Conservation (phyloP, 2,797 vertebrate species). For the Decapterus maruadsi region DNA sequence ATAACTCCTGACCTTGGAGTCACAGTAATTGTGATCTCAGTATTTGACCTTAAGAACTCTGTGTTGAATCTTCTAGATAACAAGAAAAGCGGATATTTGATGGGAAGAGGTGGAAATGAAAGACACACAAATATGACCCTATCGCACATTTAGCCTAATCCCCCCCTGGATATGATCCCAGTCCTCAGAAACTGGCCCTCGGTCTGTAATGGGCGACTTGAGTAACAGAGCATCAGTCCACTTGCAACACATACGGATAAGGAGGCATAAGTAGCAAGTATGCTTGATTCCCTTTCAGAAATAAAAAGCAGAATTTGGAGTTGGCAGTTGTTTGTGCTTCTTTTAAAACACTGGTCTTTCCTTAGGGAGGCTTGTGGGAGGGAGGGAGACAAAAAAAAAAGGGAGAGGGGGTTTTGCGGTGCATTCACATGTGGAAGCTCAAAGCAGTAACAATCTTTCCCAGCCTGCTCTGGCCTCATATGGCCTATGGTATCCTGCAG, state of each 20-base stretch:
- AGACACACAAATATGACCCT: constrained; percentile 33
- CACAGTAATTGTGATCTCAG: not conserved
- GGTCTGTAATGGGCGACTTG: constrained; percentile 21
- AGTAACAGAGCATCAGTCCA: constrained; percentile 20
- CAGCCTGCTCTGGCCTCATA: constrained; percentile 77
- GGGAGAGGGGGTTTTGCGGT: constrained; percentile 61
- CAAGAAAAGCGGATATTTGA: constrained; percentile 29
- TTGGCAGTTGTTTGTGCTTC: constrained; percentile 74
- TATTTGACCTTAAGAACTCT: constrained; percentile 5
- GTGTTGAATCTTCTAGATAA: not conserved
- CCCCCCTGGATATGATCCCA: constrained; percentile 30
- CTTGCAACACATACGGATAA: constrained; percentile 44
- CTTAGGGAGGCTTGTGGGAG: constrained; percentile 71
- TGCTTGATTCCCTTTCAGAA: constrained; percentile 61
- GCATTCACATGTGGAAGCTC: constrained; percentile 81
- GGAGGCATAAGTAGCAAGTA: constrained; percentile 29
- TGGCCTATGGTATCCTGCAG: constrained; percentile 71
- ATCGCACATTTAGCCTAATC: constrained; percentile 21
- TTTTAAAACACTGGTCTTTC: constrained; percentile 77
- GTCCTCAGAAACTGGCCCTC: constrained; percentile 4
- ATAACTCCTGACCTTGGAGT: not conserved
- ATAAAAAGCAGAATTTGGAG: constrained; percentile 67
- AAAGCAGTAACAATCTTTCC: constrained; percentile 78
- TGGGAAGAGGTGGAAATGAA: constrained; percentile 44
- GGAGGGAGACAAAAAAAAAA: constrained; percentile 42